Base-by-base conservation (phyloP, 2,113 vertebrate species). In the Nothocercus julius region DNA sequence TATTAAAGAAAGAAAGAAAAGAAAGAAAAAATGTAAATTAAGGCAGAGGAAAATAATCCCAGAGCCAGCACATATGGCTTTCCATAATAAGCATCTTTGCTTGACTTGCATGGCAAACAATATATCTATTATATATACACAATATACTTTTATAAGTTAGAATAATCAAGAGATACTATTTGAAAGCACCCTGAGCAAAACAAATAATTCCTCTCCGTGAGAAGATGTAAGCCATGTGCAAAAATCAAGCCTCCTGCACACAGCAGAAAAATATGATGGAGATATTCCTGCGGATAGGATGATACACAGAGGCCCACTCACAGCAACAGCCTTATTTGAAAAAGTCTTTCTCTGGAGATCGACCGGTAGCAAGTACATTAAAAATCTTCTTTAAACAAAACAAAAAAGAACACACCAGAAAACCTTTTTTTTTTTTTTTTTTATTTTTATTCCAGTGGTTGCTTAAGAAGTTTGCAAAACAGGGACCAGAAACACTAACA, bases 141-240 rank as follows among this genome's bases (percentile, higher is more conserved):
- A 1, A 61, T 63, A 59, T 5, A 75, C 22, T 91, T 93, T 70
- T 42, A 72, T 6, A 79, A 66, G 70, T 75, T 75, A 42, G 25
- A 82, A 45, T 47, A 79, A 72, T 53, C 18, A 72, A 73, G 25
- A 64, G 13, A 44, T 47, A 72, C 22, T 22, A 32, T 44, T 44
- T 76, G 22, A 85, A 96, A 92, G 87, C 4, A 70, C n/a, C 76
- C 53, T 34, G 49, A 92, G 59, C 10, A 92, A 93, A 88, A 27
- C 24, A 96, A 88, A 70, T 54, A 73, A 42, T 45, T 91, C 11
- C 56, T 68, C 59, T 62, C 22, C 85, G 40, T 34, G 17, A 73
- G n/a, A 90, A 77, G 8, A 58, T 0, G 0, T 20, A 85, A 80
- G 15, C 14, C 32, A n/a, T 38, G 24, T 11, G 7, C 61, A 95